These are phyloP conservation scores for human DNA, from an alignment of 2,113 vertebrate species.

Conservation along the genomic window GRCh38 chr4:52666501-52667000, in stretches of 20 bases:
- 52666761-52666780: constrained; percentile 8
- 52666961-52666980: neutral
- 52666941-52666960: neutral
- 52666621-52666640: neutral
- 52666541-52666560: neutral
- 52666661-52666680: neutral
- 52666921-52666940: rapidly evolving
- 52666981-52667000: neutral
- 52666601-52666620: neutral
- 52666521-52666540: neutral
- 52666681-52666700: constrained; percentile 3
- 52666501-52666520: neutral
- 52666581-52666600: neutral
- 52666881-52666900: neutral
- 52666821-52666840: neutral
- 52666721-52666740: neutral
- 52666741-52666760: neutral
- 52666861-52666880: neutral
- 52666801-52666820: neutral
- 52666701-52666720: neutral
- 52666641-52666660: neutral
- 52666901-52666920: rapidly evolving
- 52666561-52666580: neutral
- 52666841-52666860: neutral
- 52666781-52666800: neutral